phyloP scores from a whole-genome alignment of 2,113 vertebrate species.

The Pseudorectes ferrugineus region DNA sequence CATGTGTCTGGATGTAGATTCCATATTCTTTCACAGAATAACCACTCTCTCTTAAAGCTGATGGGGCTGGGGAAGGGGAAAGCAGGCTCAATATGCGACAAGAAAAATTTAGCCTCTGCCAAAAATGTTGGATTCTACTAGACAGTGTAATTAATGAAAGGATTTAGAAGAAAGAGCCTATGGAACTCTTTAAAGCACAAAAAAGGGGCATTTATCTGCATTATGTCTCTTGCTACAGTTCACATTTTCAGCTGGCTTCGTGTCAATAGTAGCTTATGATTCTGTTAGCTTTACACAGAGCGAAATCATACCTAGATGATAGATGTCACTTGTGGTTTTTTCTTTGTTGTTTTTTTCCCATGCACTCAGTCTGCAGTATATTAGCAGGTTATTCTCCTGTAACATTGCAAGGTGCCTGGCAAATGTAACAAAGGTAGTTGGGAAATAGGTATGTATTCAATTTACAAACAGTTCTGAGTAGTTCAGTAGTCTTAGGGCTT shows the following conservation, averaged over 20 bases:
- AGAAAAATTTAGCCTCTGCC: not conserved
- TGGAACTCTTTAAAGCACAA: not conserved
- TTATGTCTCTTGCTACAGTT: slow-evolving; percentile 12
- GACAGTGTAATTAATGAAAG: slow-evolving; percentile 50
- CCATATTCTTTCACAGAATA: not conserved
- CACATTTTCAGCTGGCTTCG: slow-evolving; percentile 1
- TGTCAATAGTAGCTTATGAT: slow-evolving; percentile 31
- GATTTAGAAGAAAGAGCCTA: slow-evolving; percentile 1
- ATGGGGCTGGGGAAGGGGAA: not conserved
- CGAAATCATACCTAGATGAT: not conserved
- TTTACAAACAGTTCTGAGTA: not conserved
- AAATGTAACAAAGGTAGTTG: not conserved
- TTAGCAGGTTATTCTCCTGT: not conserved
- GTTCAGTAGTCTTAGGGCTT: not conserved
- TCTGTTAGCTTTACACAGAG: slow-evolving; percentile 3
- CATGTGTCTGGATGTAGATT: not conserved
- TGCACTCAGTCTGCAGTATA: not conserved
- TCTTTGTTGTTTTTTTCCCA: not conserved
- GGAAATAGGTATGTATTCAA: not conserved
- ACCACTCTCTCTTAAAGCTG: not conserved
- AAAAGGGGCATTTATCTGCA: slow-evolving; percentile 16
- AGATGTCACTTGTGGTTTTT: not conserved
- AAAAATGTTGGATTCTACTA: not conserved
- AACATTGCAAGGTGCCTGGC: not conserved
- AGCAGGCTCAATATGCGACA: not conserved